Percentiles rank a stretch among this genome's conserved stretches.
Evolutionary conservation across 2,113 vertebrate genomes (phyloP).

Genomic region (Neolamprologus cancellatus): DNA sequence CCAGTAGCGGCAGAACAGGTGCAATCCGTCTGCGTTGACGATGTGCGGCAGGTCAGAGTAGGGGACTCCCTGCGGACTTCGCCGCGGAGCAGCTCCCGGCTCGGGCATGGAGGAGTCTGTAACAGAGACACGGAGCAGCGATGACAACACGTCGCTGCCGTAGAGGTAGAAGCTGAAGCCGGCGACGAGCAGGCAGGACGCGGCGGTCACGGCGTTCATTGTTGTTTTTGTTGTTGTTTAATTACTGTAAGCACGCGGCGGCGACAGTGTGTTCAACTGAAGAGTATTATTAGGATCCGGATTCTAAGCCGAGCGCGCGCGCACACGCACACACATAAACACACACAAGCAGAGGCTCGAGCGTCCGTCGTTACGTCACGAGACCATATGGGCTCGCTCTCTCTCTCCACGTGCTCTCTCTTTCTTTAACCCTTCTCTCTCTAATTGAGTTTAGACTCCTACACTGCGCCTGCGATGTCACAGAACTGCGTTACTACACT

Average conservation of each 20-base stretch:
- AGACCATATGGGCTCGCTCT: slow-evolving; percentile 17
- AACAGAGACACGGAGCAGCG: slow-evolving; percentile 48
- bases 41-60: slow-evolving; percentile 83
- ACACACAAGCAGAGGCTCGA: neutral
- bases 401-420: neutral
- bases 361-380: slow-evolving; percentile 42
- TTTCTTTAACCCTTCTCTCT: neutral
- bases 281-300: neutral
- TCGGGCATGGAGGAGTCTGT: slow-evolving; percentile 81
- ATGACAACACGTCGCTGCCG: slow-evolving; percentile 42
- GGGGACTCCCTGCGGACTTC: slow-evolving; percentile 80
- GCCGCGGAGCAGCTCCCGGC: slow-evolving; percentile 73
- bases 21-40: slow-evolving; percentile 85
- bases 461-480: neutral
- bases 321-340: neutral
- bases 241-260: neutral
- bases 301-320: neutral
- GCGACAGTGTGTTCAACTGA: no score
- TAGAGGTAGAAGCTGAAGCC: slow-evolving; percentile 54
- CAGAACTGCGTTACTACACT: neutral
- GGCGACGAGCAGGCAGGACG: slow-evolving; percentile 59
- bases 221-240: neutral
- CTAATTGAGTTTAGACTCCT: neutral
- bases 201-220: slow-evolving; percentile 40
- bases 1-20: slow-evolving; percentile 96